Percentiles rank a stretch among this genome's conserved stretches.
These are phyloP conservation scores for Cichlasoma orientale DNA, from an alignment of 2,797 vertebrate genomes.

Conservation along the genomic window DNA sequence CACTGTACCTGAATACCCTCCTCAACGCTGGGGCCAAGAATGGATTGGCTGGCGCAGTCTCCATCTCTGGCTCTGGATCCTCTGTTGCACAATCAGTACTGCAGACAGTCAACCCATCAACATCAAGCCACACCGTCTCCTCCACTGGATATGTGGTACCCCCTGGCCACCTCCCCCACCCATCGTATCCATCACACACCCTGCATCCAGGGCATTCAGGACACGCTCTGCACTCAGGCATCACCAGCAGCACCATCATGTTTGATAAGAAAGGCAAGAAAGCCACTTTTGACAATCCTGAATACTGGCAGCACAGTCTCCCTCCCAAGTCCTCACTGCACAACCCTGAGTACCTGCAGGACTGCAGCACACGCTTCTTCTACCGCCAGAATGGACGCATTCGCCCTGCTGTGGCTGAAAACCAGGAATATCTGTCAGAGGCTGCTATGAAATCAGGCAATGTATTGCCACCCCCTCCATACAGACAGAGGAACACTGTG, in stretches of 20 bases:
- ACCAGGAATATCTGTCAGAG: constrained; percentile 98
- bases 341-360: constrained; percentile 97
- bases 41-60: constrained; percentile 80
- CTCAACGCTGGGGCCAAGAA: constrained; percentile 87
- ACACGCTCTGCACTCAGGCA: constrained; percentile 78
- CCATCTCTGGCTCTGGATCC: constrained; percentile 61
- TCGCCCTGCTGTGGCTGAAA: constrained; percentile 95
- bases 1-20: constrained; percentile 96
- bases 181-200: constrained; percentile 79
- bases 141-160: constrained; percentile 71
- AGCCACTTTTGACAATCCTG: constrained; percentile 96
- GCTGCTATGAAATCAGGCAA: constrained; percentile 96
- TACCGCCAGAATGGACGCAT: constrained; percentile 98
- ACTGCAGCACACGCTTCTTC: constrained; percentile 99
- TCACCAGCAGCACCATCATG: constrained; percentile 81
- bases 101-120: constrained; percentile 71
- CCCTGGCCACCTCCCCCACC: constrained; percentile 75
- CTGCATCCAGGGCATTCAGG: constrained; percentile 79
- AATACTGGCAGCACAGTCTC: constrained; percentile 99
- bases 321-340: constrained; percentile 92
- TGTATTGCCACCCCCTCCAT: constrained; percentile 95
- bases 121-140: constrained; percentile 70
- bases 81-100: constrained; percentile 74
- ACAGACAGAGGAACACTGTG: constrained; percentile 99
- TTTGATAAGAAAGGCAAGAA: constrained; percentile 92